Base-by-base conservation (phyloP, 2,797 vertebrate species). In the Eurystomus glaucurus region DNA sequence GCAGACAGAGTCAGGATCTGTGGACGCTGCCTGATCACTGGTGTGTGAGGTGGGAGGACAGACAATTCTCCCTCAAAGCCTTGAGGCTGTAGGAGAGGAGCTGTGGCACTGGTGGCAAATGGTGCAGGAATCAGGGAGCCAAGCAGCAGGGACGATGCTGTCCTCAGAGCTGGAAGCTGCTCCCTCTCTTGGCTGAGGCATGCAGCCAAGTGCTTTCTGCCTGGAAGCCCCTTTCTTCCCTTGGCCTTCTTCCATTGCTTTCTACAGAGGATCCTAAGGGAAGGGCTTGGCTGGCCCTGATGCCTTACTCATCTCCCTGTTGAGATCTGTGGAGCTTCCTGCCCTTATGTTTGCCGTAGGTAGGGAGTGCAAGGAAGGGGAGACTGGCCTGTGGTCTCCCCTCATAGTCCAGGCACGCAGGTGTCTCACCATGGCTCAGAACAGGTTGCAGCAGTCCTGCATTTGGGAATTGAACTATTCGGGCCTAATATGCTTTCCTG, bases 161-260 rank as follows among this genome's bases (percentile, higher is more conserved):
- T 52, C 48, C 52, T 48, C 0, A 0, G 69, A 61, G 69, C 80
- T 94, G 87, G 68, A 62, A 80, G 52, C 88, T 92, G 64, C 71
- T 91, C 75, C 58, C 48, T 85, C 90, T 35, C 87, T 78, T 64
- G 82, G 45, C 85, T 66, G 60, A 85, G 79, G 55, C 10, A 0
- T 18, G 18, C 70, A 88, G 85, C 76, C 82, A 88, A 84, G 31
- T 22, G 72, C 64, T 83, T 57, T 94, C 78, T 93, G 62, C 69
- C 52, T 95, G 76, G 52, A 88, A 88, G 22, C 54, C 25, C 81
- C 41, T 51, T 31, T 80, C 52, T n/a, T 70, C 31, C 15, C 61
- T 84, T 96, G 93, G 82, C 90, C 50, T 78, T 50, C 35, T 78
- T 94, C 85, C 90, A 75, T 20, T 52, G 45, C 68, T 90, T 88